Evolutionary conservation across 2,797 vertebrate genomes (phyloP), one percentile per base, ranked within the genome.

Genomic region (Myotis vivesi): DNA sequence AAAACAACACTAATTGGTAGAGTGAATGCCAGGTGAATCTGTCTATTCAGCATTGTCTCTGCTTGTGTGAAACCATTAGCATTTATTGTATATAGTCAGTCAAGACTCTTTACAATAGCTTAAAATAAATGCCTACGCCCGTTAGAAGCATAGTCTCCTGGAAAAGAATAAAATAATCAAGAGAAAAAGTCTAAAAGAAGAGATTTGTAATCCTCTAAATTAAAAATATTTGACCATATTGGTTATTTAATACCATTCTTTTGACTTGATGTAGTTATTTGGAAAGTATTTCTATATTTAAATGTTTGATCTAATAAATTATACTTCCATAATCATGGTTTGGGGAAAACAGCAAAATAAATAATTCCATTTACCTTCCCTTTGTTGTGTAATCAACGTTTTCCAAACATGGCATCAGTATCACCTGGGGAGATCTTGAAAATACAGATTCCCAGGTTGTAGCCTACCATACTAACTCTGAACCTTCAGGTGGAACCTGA

Each of bases 111-210:
- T 87, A 51, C 11, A 49, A 17, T 46, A 53, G 33, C 68, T 71
- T 85, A 57, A 53, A 33, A 75, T 30, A 89, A 53, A 23, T 68
- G 46, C 28, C 12, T 23, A 85, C 57, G 15, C 25, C 23, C 28
- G 25, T 87, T 84, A 81, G 59, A 69, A 87, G 68, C 13, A 53
- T 55, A 33, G 3, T 53, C 76, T 17, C 23, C 36, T 66, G 5
- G 3, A 69, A 55, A 91, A 95, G 3, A 91, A 84, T 30, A 87
- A 51, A 6, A 80, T 71, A 84, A 49, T 57, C 12, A 87, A 91
- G 53, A 83, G 36, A 28, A 94, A 91, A 92, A 49, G 10, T 80
- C 36, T 68, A n/a, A 89, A 76, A 89, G n/a, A 91, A 76, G 28
- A 94, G 49, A 87, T 33, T 41, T 57, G 12, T 94, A 25, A 66